A percentile compares a stretch with the other conserved stretches of the same genome.
phyloP scores from a whole-genome alignment of 53 echinoderm and acorn worm species.

The Temnopleurus reevesii region DNA sequence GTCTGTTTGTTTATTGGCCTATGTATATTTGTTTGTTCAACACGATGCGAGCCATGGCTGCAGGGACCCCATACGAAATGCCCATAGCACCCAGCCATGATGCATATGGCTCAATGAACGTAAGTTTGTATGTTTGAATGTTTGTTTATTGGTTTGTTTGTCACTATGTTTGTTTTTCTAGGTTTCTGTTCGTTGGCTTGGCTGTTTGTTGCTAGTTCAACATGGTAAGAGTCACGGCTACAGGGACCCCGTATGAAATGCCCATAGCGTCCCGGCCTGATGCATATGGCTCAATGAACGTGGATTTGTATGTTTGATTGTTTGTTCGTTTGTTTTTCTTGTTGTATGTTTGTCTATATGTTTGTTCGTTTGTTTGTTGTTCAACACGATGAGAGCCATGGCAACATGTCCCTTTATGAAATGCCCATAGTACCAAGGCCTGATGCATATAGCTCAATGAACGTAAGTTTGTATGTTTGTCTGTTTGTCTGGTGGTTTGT shows the following conservation, averaged over 20 bases:
- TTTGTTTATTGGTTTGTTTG: neutral
- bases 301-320: neutral
- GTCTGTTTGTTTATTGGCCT: neutral
- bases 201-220: no score
- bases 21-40: neutral
- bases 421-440: conserved; percentile 83
- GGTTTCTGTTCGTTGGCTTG: no score
- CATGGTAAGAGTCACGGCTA: no score
- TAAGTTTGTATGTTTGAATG: neutral
- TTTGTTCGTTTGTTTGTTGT: no score
- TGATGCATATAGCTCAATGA: conserved; percentile 80
- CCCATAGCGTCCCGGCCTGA: neutral
- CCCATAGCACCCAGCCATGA: conserved; percentile 84
- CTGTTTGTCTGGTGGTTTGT: neutral
- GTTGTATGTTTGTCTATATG: no score
- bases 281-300: neutral
- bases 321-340: neutral
- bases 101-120: conserved; percentile 73
- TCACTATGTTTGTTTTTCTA: no score
- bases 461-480: conserved; percentile 12
- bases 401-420: conserved; percentile 64
- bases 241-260: neutral
- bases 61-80: conserved; percentile 74
- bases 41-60: neutral
- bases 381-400: no score